Evolutionary conservation across 2,113 vertebrate genomes (phyloP), one percentile per base, ranked within the genome.

Genomic region (Sterna hirundo): DNA sequence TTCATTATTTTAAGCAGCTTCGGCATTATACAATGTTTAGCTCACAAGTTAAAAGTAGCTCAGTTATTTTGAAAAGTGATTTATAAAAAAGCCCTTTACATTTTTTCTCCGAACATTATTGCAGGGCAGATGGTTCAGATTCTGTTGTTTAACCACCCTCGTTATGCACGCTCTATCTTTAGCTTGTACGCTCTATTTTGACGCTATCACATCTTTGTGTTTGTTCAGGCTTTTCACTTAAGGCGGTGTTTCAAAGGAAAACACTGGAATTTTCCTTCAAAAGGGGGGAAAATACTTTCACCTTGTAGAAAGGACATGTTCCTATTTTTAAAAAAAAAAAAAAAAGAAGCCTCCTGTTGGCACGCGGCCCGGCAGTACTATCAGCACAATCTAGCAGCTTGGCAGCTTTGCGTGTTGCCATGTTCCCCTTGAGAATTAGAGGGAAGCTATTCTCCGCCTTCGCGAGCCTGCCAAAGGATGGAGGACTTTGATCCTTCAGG

Each of bases 401-500:
- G 95, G 94, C 97, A 96, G 90, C 94, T 96, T 96, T 96, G 61
- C 66, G 23, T 95, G 95, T 96, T 97, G 93, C 96, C 76, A 32
- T 96, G 83, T 96, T 97, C 96, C 97, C 96, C 95, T 86, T 94
- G 97, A 97, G 97, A 98, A 92, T 94, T 55, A 91, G 83, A 96
- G 91, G 88, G 93, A 97, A 96, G 86, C 94, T 97, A 4, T 86
- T 96, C 85, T 88, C 87, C 13, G 42, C 96, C 94, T 94, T 94
- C 66, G 19, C 36, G 6, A 86, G 93, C 87, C 95, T 96, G 94
- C 95, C 95, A 96, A 83, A 57, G 82, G 83, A 97, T 97, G 88
- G 96, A 98, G 96, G 96, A 86, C 97, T 98, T 98, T 98, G 97
- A 98, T 98, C 98, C 91, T 96, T 96, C 61, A 80, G 86, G 81